These are phyloP conservation scores for Ceyx melanurus DNA, from an alignment of 2,113 vertebrate species.

Conservation along the genomic window DNA sequence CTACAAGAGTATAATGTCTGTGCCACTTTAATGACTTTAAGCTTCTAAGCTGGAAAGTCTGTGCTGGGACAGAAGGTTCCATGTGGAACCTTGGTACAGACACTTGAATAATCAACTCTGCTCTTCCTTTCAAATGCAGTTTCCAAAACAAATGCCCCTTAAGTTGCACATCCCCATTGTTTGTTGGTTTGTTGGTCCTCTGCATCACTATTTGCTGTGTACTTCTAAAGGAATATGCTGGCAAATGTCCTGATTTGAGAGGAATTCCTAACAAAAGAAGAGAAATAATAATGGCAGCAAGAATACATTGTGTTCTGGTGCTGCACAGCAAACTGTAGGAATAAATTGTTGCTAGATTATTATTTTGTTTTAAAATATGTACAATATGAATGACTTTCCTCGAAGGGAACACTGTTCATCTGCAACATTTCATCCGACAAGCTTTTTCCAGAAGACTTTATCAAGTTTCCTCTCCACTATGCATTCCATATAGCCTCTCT, in stretches of 20 bases:
- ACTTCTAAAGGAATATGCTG: neutral
- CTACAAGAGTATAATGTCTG: neutral
- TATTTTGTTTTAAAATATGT: neutral
- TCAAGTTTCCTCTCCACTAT: conserved; percentile 52
- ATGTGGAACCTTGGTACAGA: neutral
- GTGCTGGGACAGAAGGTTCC: neutral
- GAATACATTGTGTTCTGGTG: neutral
- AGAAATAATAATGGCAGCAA: neutral
- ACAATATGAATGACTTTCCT: conserved; percentile 34
- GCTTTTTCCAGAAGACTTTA: conserved; percentile 59
- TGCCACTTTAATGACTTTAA: neutral
- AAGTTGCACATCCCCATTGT: neutral
- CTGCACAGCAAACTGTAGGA: neutral
- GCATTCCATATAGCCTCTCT: conserved; percentile 46
- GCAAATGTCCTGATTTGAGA: neutral
- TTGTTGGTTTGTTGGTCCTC: neutral
- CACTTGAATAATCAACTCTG: neutral
- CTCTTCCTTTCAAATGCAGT: neutral
- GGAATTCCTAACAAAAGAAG: neutral
- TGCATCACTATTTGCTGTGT: neutral
- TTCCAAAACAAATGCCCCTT: neutral
- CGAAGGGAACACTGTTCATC: conserved; percentile 44
- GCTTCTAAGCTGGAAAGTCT: neutral
- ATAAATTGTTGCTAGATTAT: neutral
- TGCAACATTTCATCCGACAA: conserved; percentile 62